Evolutionary conservation across 2,888 invertebrate genomes (phyloP), one percentile per base, ranked within the genome.

Genomic region (Conchocele bisecta): DNA sequence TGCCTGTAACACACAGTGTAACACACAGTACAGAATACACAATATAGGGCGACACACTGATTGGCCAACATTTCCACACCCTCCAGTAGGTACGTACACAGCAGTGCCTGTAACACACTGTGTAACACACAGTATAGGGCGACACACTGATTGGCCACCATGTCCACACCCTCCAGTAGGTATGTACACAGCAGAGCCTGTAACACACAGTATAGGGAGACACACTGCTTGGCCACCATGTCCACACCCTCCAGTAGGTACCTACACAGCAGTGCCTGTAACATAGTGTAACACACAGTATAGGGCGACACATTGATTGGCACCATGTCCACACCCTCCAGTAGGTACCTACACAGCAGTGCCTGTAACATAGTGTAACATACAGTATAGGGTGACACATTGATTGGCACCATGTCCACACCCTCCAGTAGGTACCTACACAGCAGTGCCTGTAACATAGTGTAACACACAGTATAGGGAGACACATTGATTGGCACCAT

Each of bases 41-140:
- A n/a, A 84, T 98, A 98, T 24, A 96, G 93, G 15, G 96, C 93
- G 1, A 98, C 92, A 9, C 94, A 94, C 86, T 96, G 96, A 86
- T 97, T 97, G 75, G 94, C 93, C 29, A 93, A 93, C 13, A 95
- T 93, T 0, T 94, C 93, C 0, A 94, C 92, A 26, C 80, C 79
- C 0, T 95, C 94, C 20, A 95, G 88, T 31, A 97, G 92, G 91
- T 96, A 96, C 4, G 95, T 93, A 0, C 95, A 93, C 22, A 97
- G 91, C 41, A 97, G 90, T 13, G 88, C 88, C 89, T 89, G 83
- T 5, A 82, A 68, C n/a, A n/a, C n/a, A n/a, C n/a, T n/a, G n/a
- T n/a, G n/a, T n/a, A n/a, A n/a, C n/a, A n/a, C n/a, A n/a, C n/a
- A n/a, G n/a, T 98, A 98, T 24, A 96, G 93, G 15, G 96, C 93